These are phyloP conservation scores for Oligia latruncula DNA, from an alignment of 2,888 invertebrate species.

Conservation along the genomic window DNA sequence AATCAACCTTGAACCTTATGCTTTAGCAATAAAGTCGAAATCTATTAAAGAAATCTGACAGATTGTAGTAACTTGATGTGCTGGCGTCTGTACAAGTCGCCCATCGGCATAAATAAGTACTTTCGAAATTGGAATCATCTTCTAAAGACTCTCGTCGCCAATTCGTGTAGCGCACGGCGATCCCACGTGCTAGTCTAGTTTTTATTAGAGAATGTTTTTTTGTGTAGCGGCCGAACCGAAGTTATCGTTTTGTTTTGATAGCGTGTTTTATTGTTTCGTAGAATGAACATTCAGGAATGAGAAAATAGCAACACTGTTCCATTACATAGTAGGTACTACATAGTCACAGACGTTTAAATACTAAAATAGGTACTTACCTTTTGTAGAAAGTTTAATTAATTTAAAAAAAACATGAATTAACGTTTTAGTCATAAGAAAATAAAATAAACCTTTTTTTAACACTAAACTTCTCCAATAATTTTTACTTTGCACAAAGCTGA, in stretches of 20 bases:
- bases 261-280: not conserved
- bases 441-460: not conserved
- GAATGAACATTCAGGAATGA: no score
- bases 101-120: no score
- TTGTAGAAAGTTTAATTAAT: not conserved
- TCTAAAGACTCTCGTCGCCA: not conserved
- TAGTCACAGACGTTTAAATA: not conserved
- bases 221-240: not conserved
- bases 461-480: not conserved
- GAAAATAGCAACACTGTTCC: constrained; percentile 5
- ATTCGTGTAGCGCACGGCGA: not conserved
- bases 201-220: not conserved
- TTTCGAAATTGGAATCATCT: not conserved
- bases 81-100: no score
- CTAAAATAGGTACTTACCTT: not conserved
- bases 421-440: not conserved
- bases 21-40: no score
- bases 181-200: not conserved
- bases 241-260: not conserved
- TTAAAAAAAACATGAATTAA: not conserved
- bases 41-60: no score
- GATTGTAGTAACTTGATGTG: no score
- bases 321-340: not conserved
- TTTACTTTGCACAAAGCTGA: not conserved
- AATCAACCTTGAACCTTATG: no score